Evolutionary conservation across 92 coral and sea anemone species (phyloP).

Genomic region (Porites cylindrica): DNA sequence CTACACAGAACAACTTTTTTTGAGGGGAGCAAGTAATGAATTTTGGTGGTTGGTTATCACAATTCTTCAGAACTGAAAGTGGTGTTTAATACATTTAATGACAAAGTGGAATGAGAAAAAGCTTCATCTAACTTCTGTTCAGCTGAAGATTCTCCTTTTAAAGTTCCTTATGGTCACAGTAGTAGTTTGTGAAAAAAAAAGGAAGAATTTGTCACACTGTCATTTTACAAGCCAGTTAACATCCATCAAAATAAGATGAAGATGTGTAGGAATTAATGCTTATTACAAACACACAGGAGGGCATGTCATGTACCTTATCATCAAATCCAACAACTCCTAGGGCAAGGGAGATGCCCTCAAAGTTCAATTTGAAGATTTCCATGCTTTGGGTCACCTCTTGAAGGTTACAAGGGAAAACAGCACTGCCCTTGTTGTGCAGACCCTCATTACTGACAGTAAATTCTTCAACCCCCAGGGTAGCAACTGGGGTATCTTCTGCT

Average conservation of each 20-base stretch:
- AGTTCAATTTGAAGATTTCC: background rate
- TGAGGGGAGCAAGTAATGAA: too few relatives aligned
- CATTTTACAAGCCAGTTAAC: background rate
- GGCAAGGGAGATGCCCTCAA: background rate
- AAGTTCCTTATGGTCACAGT: too few relatives aligned
- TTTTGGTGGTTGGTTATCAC: too few relatives aligned
- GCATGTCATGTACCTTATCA: background rate
- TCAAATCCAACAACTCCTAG: slow-evolving; percentile 9
- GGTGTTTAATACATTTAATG: too few relatives aligned
- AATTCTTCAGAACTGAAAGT: too few relatives aligned
- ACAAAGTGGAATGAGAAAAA: too few relatives aligned
- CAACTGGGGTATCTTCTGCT: background rate
- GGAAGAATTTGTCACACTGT: too few relatives aligned
- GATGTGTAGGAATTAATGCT: background rate
- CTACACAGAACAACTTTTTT: too few relatives aligned
- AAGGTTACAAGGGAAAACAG: background rate
- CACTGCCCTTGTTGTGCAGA: background rate
- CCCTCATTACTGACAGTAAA: background rate
- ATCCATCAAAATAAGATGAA: background rate
- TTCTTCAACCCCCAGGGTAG: background rate
- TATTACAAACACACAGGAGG: background rate
- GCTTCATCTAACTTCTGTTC: too few relatives aligned
- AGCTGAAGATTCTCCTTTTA: too few relatives aligned
- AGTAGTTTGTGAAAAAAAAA: too few relatives aligned
- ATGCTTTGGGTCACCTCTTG: slow-evolving; percentile 11